These are phyloP conservation scores for Ammodytes marinus DNA, from an alignment of 2,113 vertebrate genomes.

Conservation along the genomic window DNA sequence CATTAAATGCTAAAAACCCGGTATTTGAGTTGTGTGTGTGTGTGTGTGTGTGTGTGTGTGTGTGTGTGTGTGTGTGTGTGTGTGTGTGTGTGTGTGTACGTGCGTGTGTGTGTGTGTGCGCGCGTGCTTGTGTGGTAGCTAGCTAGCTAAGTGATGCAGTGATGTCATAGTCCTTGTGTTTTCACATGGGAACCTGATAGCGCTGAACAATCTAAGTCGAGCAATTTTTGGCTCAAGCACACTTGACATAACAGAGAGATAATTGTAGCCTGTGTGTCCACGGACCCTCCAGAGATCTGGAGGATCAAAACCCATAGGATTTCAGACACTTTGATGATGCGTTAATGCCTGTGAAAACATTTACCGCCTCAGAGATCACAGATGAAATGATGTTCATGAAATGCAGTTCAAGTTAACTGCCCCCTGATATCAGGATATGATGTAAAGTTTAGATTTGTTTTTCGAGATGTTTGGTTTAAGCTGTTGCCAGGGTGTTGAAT, in stretches of 20 bases:
- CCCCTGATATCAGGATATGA: constrained; percentile 54
- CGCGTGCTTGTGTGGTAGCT: constrained; percentile 57
- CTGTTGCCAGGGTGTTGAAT: constrained; percentile 56
- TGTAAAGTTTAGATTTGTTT: constrained; percentile 48
- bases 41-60: constrained; percentile 23
- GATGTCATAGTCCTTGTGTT: constrained; percentile 78
- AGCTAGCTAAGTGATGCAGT: constrained; percentile 70
- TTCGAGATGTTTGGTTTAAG: constrained; percentile 51
- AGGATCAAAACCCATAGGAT: constrained; percentile 71
- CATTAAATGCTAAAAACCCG: constrained; percentile 44
- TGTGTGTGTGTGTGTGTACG: too few species aligned
- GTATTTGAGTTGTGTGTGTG: constrained; percentile 45
- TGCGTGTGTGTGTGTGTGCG: constrained; percentile 24
- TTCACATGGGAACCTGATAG: constrained; percentile 80
- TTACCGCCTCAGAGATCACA: constrained; percentile 76
- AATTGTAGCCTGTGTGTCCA: constrained; percentile 77
- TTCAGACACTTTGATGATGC: constrained; percentile 77
- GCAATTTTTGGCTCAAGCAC: constrained; percentile 79
- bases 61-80: constrained; percentile 39
- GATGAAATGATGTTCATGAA: constrained; percentile 67
- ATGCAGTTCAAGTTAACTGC: constrained; percentile 50
- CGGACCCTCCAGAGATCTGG: constrained; percentile 67
- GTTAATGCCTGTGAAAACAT: constrained; percentile 81
- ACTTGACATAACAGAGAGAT: constrained; percentile 80
- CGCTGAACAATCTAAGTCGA: constrained; percentile 72